Conservation (phyloP, 2,113 vertebrate genomes). For the Leucosticte australis region DNA sequence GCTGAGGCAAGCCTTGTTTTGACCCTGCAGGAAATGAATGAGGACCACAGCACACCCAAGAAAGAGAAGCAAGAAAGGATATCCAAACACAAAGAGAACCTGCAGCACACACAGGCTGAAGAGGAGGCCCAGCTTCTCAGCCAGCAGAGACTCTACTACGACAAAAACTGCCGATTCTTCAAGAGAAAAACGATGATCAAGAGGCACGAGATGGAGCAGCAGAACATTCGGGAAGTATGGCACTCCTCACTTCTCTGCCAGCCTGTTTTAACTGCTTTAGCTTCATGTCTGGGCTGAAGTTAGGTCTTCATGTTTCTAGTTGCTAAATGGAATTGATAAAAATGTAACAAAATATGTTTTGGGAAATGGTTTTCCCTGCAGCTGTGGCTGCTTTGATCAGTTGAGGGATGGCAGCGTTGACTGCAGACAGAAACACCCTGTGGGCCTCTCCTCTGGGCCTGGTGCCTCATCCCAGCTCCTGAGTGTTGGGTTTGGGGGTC, state of each 20-base stretch:
- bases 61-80: conserved; percentile 98
- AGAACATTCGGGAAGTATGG: conserved; percentile 94
- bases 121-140: conserved; percentile 95
- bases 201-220: conserved; percentile 94
- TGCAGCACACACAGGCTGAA: conserved; percentile 98
- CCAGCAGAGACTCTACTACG: conserved; percentile 94
- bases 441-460: not conserved
- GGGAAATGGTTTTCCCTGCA: not conserved
- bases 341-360: rapidly evolving
- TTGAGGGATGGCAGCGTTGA: not conserved
- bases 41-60: conserved; percentile 98
- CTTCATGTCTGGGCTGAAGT: not conserved
- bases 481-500: not conserved
- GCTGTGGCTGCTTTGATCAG: not conserved
- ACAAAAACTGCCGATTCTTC: conserved; percentile 93
- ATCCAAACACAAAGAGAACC: conserved; percentile 99
- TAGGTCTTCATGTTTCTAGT: not conserved
- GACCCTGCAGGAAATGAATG: conserved; percentile 90
- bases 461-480: not conserved
- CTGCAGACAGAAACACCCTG: not conserved
- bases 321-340: not conserved
- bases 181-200: conserved; percentile 92
- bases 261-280: not conserved
- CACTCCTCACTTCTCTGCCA: not conserved
- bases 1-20: not conserved